Evolutionary conservation across 1,140 invertebrate genomes (phyloP), one percentile per base, ranked within the genome.

Genomic region (Drosophila tropicalis): DNA sequence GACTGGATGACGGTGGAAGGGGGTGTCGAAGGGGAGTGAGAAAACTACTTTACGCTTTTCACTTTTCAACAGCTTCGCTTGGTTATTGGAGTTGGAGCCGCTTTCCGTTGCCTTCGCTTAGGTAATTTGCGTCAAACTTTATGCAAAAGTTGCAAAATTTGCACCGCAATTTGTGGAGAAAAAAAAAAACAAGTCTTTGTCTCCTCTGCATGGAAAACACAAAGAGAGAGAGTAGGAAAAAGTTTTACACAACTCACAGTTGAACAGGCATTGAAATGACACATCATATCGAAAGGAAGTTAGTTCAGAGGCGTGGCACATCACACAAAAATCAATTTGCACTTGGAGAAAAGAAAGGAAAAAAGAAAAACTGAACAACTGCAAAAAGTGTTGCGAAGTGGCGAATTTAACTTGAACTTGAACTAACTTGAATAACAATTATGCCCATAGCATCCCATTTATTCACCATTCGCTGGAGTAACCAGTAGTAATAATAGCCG

Each of bases 71-170:
- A 87, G 84, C 69, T 79, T 66, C 22, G 61, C 44, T 51, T 22
- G 44, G 67, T 81, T 69, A 79, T 71, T 81, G 70, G 62, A 54
- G 64, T 17, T 41, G 39, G 34, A 62, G 62, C 17, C 32, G 54
- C 62, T 36, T 12, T 5, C 15, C 15, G 57, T 22, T 58, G 62
- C 67, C 67, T 39, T 57, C 75, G 79, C 79, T 86, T 86, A 87
- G 82, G 82, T 87, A 87, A 87, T 87, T 87, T 80, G 76, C 83
- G 80, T 70, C 76, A 83, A 87, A 87, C 84, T 87, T 87, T 87
- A 80, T 87, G 84, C 84, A 66, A 89, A 87, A 87, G 76, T 87
- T 87, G 80, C 83, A 87, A 89, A 51, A 89, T 89, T 87, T 80
- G 76, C 76, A 82, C 69, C 84, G 81, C 84, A 87, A 87, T 87